Percentiles rank a stretch among this genome's conserved stretches.
phyloP scores from a whole-genome alignment of 2,888 invertebrate species.

The Mythimna ferrago region DNA sequence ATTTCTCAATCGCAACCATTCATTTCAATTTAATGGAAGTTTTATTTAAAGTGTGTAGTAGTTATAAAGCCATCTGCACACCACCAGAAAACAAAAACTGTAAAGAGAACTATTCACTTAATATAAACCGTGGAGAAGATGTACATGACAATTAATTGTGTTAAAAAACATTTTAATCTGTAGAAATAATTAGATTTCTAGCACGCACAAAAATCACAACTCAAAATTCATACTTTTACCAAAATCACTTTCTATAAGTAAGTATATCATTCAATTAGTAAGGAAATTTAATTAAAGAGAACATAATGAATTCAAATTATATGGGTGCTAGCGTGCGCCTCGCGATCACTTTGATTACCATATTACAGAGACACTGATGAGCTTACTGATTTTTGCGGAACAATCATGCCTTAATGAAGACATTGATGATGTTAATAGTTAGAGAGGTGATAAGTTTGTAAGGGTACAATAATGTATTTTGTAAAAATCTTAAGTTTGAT shows the following conservation, averaged over 20 bases:
- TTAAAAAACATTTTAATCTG: too few species aligned
- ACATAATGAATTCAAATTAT: constrained; percentile 58
- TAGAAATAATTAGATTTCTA: background rate
- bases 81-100: too few species aligned
- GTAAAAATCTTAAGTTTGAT: background rate
- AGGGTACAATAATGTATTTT: background rate
- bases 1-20: too few species aligned
- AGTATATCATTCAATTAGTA: constrained; percentile 40
- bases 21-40: too few species aligned
- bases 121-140: too few species aligned
- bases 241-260: background rate
- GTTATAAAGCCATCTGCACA: too few species aligned
- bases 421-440: background rate
- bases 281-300: constrained; percentile 61
- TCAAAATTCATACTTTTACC: background rate
- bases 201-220: background rate
- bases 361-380: constrained; percentile 43
- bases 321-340: constrained; percentile 37
- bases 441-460: background rate
- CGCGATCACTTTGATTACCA: constrained; percentile 43
- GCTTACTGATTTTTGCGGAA: constrained; percentile 32
- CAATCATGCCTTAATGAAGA: background rate
- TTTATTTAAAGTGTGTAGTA: too few species aligned
- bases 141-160: too few species aligned
- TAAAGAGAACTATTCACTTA: too few species aligned